Base-by-base conservation (phyloP, 1,140 invertebrate species). In the Pseudomyrmex gracilis region DNA sequence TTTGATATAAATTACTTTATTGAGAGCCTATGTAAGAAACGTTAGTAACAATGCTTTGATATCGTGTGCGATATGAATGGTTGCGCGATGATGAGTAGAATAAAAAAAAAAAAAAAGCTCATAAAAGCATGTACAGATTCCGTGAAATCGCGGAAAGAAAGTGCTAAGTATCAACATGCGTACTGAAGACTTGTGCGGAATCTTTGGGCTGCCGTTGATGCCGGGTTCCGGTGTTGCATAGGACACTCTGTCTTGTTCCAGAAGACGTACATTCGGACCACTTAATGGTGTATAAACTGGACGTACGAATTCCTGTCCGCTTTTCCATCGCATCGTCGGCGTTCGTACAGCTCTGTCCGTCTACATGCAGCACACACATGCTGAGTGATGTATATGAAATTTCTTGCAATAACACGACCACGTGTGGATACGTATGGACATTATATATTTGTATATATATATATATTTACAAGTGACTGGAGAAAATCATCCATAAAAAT, bases 281-380 rank as follows among this genome's bases (percentile, higher is more conserved):
- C 89, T 93, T 90, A 92, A 84, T 68, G 92, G 90, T 61, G 88
- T 86, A 88, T 92, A 90, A 90, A 94, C 89, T 85, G 85, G 87
- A 67, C 89, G 93, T 61, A 94, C 93, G 85, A 93, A 92, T 73
- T 94, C 93, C 84, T 94, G 93, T 60, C 93, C 93, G 76, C 91
- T 94, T 87, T 92, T 93, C 93, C 93, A 94, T 84, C 88, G 88
- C 90, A 94, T 91, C 84, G 84, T 91, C 71, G 92, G 86, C 53
- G 89, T 89, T 90, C 89, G 90, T 74, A 82, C 83, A 80, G 90
- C 91, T 90, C 90, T 93, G 85, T 91, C 90, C 91, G 90, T 94
- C 93, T 94, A 93, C 93, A 94, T 94, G 94, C 93, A 94, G 91
- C 91, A 94, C 93, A 94, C 93, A 92, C 93, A 93, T 93, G 93